Evolutionary conservation across 2,888 invertebrate genomes (phyloP), one percentile per base, ranked within the genome.

Genomic region (Atherix ibis): DNA sequence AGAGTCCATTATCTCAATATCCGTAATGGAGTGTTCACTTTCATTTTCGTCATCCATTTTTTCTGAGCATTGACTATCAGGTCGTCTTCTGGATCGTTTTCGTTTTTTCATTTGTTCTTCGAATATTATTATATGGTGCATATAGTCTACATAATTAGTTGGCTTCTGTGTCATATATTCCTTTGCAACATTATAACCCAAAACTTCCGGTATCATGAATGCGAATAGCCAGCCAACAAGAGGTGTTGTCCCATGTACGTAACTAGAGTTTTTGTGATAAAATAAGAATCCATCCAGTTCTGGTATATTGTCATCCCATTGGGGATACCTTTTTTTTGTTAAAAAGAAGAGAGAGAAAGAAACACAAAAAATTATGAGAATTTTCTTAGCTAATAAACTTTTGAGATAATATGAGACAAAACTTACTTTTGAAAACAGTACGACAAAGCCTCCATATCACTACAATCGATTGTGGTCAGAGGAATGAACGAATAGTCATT

Each of bases 181-280:
- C 1, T 31, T 10, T 24, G 36, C 27, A 10, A 40, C 32, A 14
- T 25, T 13, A 14, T 17, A 27, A 4, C 12, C 4, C n/a, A 33
- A n/a, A 2, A 30, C 52, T 67, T 10, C 50, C 45, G 37, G 71
- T 6, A 92, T 52, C 92, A 94, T 92, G 53, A 70, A 89, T 0
- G 83, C 72, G 52, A 79, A 88, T 2, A 97, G 63, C 95, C 95
- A 97, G 2, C 81, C 79, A 2, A 94, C 88, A 6, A 97, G 61
- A 0, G 95, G 92, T 0, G 89, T 87, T 31, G 68, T 60, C 3
- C 87, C 88, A 33, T 73, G 65, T 5, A 70, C 68, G 51, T 97
- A 97, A 45, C 76, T 74, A 0, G 77, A 73, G 40, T 73, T 66
- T 47, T 78, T 80, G 58, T 95, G 91, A 58, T 83, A 97, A 62